A percentile compares a stretch with the other conserved stretches of the same genome.
These are phyloP conservation scores for Tenthredo amoena DNA, from an alignment of 2,888 invertebrate species.

Conservation along the genomic window DNA sequence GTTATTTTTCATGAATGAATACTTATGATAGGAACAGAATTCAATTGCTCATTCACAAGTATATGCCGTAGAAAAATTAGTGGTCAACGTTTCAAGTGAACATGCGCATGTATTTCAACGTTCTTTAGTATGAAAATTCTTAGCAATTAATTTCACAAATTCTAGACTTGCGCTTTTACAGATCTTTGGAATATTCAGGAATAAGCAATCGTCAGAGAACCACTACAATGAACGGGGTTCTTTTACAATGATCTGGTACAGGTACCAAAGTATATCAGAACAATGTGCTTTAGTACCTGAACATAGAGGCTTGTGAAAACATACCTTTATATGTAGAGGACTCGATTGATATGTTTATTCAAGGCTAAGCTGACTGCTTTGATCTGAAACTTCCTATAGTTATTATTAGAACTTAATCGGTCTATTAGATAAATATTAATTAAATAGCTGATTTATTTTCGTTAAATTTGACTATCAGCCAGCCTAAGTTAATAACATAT, in stretches of 20 bases:
- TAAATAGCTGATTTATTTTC: not conserved
- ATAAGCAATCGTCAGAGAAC: not conserved
- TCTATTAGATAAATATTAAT: not conserved
- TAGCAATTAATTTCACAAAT: not conserved
- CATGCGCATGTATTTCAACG: not conserved
- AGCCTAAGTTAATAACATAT: not conserved
- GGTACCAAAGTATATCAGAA: not conserved
- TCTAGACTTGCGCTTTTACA: not conserved
- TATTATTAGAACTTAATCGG: not conserved
- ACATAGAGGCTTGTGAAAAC: not conserved
- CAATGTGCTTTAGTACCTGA: not conserved
- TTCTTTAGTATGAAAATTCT: not conserved
- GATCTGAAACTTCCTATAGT: not conserved
- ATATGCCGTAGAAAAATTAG: not conserved
- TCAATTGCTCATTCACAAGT: constrained; percentile 13
- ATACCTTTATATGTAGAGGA: not conserved
- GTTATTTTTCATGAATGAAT: not conserved
- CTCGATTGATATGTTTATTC: not conserved
- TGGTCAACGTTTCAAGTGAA: not conserved
- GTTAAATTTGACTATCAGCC: not conserved
- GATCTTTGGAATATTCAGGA: not conserved
- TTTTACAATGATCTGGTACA: not conserved
- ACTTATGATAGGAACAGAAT: not conserved
- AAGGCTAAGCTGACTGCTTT: not conserved
- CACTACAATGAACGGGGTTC: not conserved